Evolutionary conservation across 2,113 vertebrate species (phyloP), one percentile per base, ranked within the genome.

Genomic region (Lethenteron camtschaticum): DNA sequence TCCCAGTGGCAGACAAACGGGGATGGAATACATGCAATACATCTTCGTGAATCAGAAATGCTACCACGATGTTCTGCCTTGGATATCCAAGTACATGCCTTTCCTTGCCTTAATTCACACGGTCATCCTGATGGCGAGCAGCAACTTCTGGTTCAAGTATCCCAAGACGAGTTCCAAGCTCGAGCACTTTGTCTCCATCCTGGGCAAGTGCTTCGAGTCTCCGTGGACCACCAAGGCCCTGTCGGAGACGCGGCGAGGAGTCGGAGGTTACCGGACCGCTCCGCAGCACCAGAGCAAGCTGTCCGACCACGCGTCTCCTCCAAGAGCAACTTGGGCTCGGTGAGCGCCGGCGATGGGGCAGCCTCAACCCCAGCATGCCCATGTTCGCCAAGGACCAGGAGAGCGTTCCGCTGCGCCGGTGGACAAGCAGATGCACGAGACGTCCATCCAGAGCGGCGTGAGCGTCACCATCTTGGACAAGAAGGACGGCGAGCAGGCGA

Each of bases 81-180:
- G 80, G 79, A 79, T 79, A 72, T 84, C 82, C 6, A 84, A 84
- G 20, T 83, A 84, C 76, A 81, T 83, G 72, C 84, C 85, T 59
- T 85, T 86, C 70, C 72, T 85, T 69, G 79, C 82, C 18, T 73
- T 87, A 70, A 75, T 85, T 58, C 83, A 83, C 68, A 79, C 81
- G 2, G 75, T 87, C 6, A 41, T 85, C 8, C 76, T 86, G 71
- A 75, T 85, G 9, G 81, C 81, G 73, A 80, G 82, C 12, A 82
- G 83, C 68, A 84, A 82, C 73, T 86, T 86, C 78, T 87, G 85
- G 85, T 82, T 86, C 72, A 82, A 82, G 72, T 85, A 84, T 71
- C 85, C 85, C 1, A 82, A 80, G 74, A 85, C 83, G 2, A 84
- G 83, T 1, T 81, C 85, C 20, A 82, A 83, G 70, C 79, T 86